A percentile compares a stretch with the other conserved stretches of the same genome.
Evolutionary conservation across 2,888 invertebrate genomes (phyloP).

Genomic region (Terebella lapidaria): DNA sequence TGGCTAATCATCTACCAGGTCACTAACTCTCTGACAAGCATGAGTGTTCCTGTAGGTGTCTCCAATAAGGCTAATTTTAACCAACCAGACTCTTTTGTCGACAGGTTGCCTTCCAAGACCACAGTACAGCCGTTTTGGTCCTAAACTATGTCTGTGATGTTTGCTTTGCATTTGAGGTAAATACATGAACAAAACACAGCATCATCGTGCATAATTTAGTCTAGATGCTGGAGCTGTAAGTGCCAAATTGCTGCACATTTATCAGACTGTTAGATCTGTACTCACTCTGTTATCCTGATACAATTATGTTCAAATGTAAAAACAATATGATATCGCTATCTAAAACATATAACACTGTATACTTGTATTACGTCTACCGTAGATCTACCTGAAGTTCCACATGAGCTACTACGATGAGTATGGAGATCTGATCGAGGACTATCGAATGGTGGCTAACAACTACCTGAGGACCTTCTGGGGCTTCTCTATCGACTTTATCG

Average conservation of each 20-base stretch:
- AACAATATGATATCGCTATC: too few relatives aligned
- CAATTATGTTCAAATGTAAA: too few relatives aligned
- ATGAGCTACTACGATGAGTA: conserved; percentile 11
- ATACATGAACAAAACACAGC: too few relatives aligned
- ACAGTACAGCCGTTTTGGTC: background rate
- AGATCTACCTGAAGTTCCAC: conserved; percentile 19
- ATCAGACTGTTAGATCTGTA: too few relatives aligned
- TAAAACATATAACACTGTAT: too few relatives aligned
- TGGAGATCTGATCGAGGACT: conserved; percentile 16
- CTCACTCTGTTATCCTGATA: too few relatives aligned
- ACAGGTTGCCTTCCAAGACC: conserved; percentile 13
- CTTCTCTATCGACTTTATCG: conserved; percentile 11
- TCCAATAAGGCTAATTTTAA: too few relatives aligned
- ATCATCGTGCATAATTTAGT: too few relatives aligned
- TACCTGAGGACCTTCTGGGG: conserved; percentile 9
- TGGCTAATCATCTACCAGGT: conserved; percentile 13
- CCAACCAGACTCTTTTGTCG: background rate
- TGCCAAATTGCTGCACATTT: too few relatives aligned
- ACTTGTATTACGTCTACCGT: too few relatives aligned
- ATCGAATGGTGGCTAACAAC: background rate
- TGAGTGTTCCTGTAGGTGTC: too few relatives aligned
- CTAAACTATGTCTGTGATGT: conserved; percentile 14
- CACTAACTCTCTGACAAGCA: background rate
- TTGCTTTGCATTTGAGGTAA: conserved; percentile 13
- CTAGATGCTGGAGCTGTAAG: too few relatives aligned